These are phyloP conservation scores for Alethe diademata DNA, from an alignment of 2,113 vertebrate genomes.

Conservation along the genomic window DNA sequence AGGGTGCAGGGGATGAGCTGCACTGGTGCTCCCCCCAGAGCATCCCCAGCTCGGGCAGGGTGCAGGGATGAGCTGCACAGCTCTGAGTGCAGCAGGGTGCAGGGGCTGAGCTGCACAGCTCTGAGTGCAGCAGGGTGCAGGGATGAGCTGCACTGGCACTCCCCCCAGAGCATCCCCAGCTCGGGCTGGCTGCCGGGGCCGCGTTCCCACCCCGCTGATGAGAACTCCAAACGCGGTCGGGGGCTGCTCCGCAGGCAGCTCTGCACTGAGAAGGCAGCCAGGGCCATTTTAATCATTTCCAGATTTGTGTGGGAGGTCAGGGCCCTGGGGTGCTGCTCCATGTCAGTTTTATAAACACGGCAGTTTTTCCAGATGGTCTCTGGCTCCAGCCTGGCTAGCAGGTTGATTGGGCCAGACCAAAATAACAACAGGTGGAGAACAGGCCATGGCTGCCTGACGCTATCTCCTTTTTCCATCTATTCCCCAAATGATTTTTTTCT, in stretches of 20 bases:
- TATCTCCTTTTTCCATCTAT: slow-evolving; percentile 73
- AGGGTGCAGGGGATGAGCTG: too few species aligned
- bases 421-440: slow-evolving; percentile 99
- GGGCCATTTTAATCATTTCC: slow-evolving; percentile 93
- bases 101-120: too few species aligned
- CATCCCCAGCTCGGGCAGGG: too few species aligned
- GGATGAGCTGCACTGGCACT: rapidly evolving
- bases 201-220: slow-evolving; percentile 64
- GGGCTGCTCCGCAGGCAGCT: slow-evolving; percentile 67
- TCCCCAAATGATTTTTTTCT: slow-evolving; percentile 41
- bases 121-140: rapidly evolving
- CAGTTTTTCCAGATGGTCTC: slow-evolving; percentile 99
- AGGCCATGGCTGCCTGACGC: slow-evolving; percentile 77
- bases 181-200: not conserved
- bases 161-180: not conserved
- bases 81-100: too few species aligned
- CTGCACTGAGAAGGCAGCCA: slow-evolving; percentile 57
- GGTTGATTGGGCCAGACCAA: slow-evolving; percentile 94
- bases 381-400: slow-evolving; percentile 99
- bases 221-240: slow-evolving; percentile 76
- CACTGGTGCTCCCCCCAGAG: too few species aligned
- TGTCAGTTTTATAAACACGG: slow-evolving; percentile 99
- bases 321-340: slow-evolving; percentile 94
- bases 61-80: rapidly evolving
- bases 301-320: slow-evolving; percentile 99